A percentile compares a stretch with the other conserved stretches of the same genome.
These are phyloP conservation scores for Glaucopsyche alexis DNA, from an alignment of 2,888 invertebrate genomes.

Conservation along the genomic window DNA sequence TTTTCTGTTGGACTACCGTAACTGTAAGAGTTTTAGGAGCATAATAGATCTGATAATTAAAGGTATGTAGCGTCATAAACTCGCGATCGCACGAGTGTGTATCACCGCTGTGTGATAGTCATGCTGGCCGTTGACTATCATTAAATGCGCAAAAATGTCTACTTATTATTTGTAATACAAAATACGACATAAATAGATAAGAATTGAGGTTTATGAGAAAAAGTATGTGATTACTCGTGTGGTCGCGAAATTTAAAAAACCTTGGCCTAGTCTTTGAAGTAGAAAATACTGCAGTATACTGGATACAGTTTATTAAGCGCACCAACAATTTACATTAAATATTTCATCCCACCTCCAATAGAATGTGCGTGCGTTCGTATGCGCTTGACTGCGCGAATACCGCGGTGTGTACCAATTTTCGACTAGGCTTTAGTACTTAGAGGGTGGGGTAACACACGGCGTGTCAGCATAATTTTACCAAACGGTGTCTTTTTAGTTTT, in stretches of 20 bases:
- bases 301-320: background rate
- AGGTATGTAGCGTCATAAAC: background rate
- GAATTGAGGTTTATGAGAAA: background rate
- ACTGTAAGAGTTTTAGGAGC: background rate
- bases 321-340: background rate
- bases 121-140: conserved; percentile 10
- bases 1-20: conserved; percentile 6
- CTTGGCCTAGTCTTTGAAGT: conserved; percentile 28
- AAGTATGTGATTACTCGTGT: background rate
- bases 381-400: background rate
- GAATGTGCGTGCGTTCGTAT: background rate
- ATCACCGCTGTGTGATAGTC: background rate
- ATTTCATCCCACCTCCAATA: background rate
- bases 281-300: conserved; percentile 1
- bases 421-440: conserved; percentile 64
- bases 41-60: conserved; percentile 15
- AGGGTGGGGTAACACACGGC: conserved; percentile 45
- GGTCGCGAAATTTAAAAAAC: conserved; percentile 2
- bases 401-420: conserved; percentile 36
- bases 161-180: background rate
- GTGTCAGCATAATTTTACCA: conserved; percentile 38
- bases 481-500: conserved; percentile 35
- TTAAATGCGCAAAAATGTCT: background rate
- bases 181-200: conserved; percentile 1
- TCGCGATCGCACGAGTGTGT: background rate